These are phyloP conservation scores for Cynaeus angustus DNA, from an alignment of 2,888 invertebrate species.

Conservation along the genomic window DNA sequence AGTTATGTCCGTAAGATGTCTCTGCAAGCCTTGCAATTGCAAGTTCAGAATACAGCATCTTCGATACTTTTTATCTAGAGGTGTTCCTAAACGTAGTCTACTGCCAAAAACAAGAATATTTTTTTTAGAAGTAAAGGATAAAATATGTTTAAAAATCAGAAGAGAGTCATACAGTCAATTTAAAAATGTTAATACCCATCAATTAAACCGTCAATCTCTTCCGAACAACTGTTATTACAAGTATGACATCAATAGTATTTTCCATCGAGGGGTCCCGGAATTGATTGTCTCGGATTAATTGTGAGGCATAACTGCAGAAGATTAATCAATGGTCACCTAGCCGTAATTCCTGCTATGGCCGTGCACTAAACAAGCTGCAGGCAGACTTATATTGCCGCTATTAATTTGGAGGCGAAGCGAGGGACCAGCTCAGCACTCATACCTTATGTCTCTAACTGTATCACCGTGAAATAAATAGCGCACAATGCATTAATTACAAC, in stretches of 20 bases:
- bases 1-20: too few relatives aligned
- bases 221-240: neutral
- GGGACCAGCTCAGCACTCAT: constrained; percentile 61
- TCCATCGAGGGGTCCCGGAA: neutral
- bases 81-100: too few relatives aligned
- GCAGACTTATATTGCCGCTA: constrained; percentile 71
- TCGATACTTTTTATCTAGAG: too few relatives aligned
- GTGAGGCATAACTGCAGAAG: constrained; percentile 64
- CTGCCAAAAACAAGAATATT: too few relatives aligned
- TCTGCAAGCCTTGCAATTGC: too few relatives aligned
- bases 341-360: constrained; percentile 65
- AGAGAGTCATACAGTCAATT: too few relatives aligned
- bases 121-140: too few relatives aligned
- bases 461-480: constrained; percentile 69
- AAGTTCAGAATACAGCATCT: too few relatives aligned
- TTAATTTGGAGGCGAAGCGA: constrained; percentile 67
- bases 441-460: constrained; percentile 66
- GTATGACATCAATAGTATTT: neutral
- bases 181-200: too few relatives aligned
- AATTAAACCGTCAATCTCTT: too few relatives aligned
- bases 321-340: constrained; percentile 68
- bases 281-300: constrained; percentile 57
- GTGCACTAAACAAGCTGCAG: constrained; percentile 67
- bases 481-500: constrained; percentile 69
- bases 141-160: too few relatives aligned